Percentiles rank a stretch among this genome's conserved stretches.
Evolutionary conservation across 2,797 vertebrate genomes (phyloP).

Genomic region (Macropodus opercularis): DNA sequence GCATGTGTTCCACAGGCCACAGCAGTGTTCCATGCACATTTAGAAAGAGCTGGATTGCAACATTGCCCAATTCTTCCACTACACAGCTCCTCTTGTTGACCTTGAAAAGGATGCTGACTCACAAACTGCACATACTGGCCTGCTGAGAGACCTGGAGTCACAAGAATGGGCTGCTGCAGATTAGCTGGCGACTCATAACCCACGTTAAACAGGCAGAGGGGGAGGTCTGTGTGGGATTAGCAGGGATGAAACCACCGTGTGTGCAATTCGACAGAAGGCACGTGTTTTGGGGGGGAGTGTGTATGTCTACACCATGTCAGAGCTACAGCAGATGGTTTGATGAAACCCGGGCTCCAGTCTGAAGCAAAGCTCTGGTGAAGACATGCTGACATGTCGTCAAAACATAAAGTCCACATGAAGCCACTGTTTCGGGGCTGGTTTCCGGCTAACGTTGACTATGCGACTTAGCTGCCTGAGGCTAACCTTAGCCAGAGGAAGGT

Average conservation of each 20-base stretch:
- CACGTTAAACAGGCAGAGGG: conserved; percentile 2
- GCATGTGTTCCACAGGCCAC: conserved; percentile 8
- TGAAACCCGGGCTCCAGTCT: conserved; percentile 29
- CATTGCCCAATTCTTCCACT: conserved; percentile 44
- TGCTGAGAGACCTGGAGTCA: conserved; percentile 50
- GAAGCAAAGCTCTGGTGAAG: conserved; percentile 21
- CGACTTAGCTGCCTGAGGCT: conserved; percentile 43
- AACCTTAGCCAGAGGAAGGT: conserved; percentile 76
- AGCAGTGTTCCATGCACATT: conserved; percentile 33
- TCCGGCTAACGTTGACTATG: background rate
- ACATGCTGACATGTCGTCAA: conserved; percentile 3
- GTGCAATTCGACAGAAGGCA: background rate
- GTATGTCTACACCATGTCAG: conserved; percentile 28
- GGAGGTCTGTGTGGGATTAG: background rate
- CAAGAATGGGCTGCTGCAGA: conserved; percentile 44
- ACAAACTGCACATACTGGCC: conserved; percentile 67
- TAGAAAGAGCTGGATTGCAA: conserved; percentile 44
- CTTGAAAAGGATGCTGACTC: conserved; percentile 77
- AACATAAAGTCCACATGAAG: too few relatives aligned
- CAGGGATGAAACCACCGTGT: background rate
- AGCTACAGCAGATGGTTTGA: too few relatives aligned
- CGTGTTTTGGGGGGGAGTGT: background rate
- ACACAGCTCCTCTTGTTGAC: conserved; percentile 64
- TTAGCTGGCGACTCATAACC: conserved; percentile 29
- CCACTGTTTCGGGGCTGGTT: too few relatives aligned